Percentiles rank a stretch among this genome's conserved stretches.
These are phyloP conservation scores for Torymus tubicola DNA, from an alignment of 2,888 invertebrate genomes.

Conservation along the genomic window DNA sequence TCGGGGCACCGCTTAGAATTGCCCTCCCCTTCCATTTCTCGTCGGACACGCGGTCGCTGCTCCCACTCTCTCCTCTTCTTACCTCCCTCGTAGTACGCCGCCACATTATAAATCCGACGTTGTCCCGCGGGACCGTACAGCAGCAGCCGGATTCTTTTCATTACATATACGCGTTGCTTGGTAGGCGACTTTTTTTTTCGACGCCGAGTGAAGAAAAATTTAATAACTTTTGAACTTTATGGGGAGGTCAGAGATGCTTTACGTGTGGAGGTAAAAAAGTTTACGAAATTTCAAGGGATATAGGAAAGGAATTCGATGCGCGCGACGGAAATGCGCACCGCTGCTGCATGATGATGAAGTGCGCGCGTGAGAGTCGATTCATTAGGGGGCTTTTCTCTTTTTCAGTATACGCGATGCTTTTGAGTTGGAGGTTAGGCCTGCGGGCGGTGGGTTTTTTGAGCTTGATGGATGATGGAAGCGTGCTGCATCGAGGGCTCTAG, in stretches of 20 bases:
- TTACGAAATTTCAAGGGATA: constrained; percentile 22
- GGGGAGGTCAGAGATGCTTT: not conserved
- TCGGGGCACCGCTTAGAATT: constrained; percentile 42
- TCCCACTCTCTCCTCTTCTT: not conserved
- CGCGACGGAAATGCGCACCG: no score
- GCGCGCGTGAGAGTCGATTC: no score
- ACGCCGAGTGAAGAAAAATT: constrained; percentile 25
- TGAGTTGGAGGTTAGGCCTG: no score
- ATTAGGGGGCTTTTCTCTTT: not conserved
- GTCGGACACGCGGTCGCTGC: constrained; percentile 10
- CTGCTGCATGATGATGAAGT: no score
- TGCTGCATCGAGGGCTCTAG: no score
- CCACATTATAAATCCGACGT: constrained; percentile 46
- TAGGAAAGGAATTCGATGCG: no score
- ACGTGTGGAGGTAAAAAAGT: not conserved
- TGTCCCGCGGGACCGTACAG: constrained; percentile 18
- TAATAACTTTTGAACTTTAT: constrained; percentile 41
- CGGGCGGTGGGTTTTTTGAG: no score
- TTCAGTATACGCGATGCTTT: no score
- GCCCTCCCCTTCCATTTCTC: constrained; percentile 35
- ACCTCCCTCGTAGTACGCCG: not conserved
- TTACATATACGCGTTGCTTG: not conserved
- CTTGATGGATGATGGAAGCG: no score
- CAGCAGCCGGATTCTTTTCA: constrained; percentile 47
- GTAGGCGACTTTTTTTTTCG: not conserved